Conservation (phyloP, 1,140 invertebrate genomes). For the Charaxes varanes region DNA sequence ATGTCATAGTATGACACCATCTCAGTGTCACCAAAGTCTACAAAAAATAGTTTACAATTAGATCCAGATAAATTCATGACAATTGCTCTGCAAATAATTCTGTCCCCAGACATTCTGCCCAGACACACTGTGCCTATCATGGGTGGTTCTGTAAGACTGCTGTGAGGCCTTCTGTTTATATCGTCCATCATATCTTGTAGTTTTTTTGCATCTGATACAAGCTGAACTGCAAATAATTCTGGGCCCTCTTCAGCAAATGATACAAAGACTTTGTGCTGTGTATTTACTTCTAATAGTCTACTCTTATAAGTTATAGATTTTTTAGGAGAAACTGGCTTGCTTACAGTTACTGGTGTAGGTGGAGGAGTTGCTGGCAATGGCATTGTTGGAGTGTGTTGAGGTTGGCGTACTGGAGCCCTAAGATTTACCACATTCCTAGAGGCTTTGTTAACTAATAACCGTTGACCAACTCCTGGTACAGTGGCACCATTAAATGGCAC, state of each 20-base stretch:
- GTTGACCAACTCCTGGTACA: conserved; percentile 37
- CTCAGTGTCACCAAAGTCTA: conserved; percentile 86
- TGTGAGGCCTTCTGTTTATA: conserved; percentile 76
- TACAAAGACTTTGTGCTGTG: conserved; percentile 79
- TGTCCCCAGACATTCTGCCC: conserved; percentile 78
- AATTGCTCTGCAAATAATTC: conserved; percentile 81
- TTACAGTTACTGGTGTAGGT: conserved; percentile 19
- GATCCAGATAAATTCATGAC: conserved; percentile 79
- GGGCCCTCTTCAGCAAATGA: conserved; percentile 86
- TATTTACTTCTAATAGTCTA: conserved; percentile 74
- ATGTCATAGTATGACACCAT: conserved; percentile 79
- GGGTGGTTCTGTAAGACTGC: conserved; percentile 76
- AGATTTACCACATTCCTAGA: conserved; percentile 51
- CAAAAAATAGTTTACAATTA: conserved; percentile 81
- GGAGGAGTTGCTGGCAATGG: conserved; percentile 22
- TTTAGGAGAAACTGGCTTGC: conserved; percentile 47
- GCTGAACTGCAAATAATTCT: conserved; percentile 81
- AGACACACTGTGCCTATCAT: conserved; percentile 82
- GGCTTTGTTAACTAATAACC: conserved; percentile 45
- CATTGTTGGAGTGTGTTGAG: conserved; percentile 34
- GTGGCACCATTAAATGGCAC: conserved; percentile 45
- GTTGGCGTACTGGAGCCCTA: conserved; percentile 45
- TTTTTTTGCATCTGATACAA: conserved; percentile 74
- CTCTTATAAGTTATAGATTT: conserved; percentile 76
- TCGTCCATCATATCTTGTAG: conserved; percentile 80